Base-by-base conservation (phyloP, 2,888 invertebrate species). In the Habrosyne pyritoides region DNA sequence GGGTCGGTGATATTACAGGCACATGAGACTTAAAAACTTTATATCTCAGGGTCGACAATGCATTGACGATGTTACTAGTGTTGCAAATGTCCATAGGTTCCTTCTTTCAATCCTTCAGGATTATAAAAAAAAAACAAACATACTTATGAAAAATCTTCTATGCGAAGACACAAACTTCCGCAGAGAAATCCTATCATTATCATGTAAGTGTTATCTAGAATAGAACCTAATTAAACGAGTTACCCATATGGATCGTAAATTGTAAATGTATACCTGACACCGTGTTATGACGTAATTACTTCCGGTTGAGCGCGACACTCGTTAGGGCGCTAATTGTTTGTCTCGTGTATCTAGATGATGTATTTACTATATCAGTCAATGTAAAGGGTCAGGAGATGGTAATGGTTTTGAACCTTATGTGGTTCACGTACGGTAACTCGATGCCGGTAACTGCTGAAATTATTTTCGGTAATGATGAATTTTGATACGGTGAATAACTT, bases 211-310 rank as follows among this genome's bases (percentile, higher is more conserved):
- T 47, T 47, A 71, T 72, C 73, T 66, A 69, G 69, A 70, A 77
- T 66, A 69, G 69, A 70, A 77, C 81, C 77, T 81, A 81, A 83
- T 85, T 84, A 84, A 84, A 86, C 81, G 84, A 67, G 69, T 68
- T 71, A 72, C 71, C 71, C 76, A 75, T 73, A 73, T 79, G 73
- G 64, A 67, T 74, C 72, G 77, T 74, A 71, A 74, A 76, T 71
- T 73, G 77, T 74, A 71, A 74, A 76, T 71, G 68, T 33, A 6
- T 65, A 73, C 71, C 64, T 53, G 55, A 53, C 53, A 53, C 49
- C 42, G 36, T 10, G 55, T 59, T 80, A 82, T 78, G 79, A 63
- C 69, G 78, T 80, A 81, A 84, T 84, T 82, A 80, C 79, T 79
- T 84, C 84, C 84, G 75, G 55, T 53, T 55, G 36, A 61, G 53